Conservation (phyloP, 1,140 invertebrate species). For the Pseudobourletiella spinata region DNA sequence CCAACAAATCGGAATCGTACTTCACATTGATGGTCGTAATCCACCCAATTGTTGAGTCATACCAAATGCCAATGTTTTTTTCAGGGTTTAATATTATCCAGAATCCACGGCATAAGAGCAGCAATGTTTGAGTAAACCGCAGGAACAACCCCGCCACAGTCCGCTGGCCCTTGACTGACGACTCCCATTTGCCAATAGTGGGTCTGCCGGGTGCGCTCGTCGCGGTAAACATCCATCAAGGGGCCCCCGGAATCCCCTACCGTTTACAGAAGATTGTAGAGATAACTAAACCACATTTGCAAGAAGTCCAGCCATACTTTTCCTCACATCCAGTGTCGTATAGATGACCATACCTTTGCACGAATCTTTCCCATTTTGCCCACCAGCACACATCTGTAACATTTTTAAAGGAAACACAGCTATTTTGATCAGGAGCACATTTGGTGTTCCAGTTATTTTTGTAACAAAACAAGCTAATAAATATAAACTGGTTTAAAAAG, state of each 20-base stretch:
- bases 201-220: background rate
- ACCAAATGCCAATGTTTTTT: no score
- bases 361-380: background rate
- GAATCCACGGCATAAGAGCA: constrained; percentile 4
- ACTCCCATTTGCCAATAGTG: background rate
- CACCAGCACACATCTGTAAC: background rate
- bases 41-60: no score
- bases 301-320: background rate
- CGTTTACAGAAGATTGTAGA: background rate
- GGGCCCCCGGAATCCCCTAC: background rate
- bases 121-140: background rate
- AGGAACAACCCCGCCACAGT: background rate
- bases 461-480: no score
- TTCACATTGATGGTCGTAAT: no score
- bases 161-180: background rate
- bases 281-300: background rate
- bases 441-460: no score
- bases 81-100: constrained; percentile 9
- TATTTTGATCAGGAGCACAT: no score
- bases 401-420: no score
- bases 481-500: no score
- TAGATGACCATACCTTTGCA: background rate
- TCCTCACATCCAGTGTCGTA: background rate
- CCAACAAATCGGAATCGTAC: no score
- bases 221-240: background rate